Conservation (phyloP, 2,888 invertebrate species). For the Papilio elwesi region DNA sequence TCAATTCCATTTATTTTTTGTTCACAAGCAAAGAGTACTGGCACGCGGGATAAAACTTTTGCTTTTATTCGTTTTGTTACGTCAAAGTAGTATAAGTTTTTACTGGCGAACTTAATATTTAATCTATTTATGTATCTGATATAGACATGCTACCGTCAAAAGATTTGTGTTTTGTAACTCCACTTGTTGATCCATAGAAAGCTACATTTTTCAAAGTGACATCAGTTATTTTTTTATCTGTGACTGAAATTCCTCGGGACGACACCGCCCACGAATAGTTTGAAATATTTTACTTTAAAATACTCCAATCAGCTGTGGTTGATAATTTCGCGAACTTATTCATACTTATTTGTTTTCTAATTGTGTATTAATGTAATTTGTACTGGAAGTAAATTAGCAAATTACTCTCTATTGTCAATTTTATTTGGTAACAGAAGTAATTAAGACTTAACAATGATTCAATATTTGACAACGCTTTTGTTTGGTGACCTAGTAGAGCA, state of each 20-base stretch:
- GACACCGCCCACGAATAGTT: too few species aligned
- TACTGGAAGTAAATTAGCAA: conserved; percentile 18
- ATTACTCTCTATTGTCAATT: conserved; percentile 10
- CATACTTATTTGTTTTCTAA: conserved; percentile 1
- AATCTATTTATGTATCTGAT: too few species aligned
- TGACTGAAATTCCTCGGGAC: not conserved
- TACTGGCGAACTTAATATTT: too few species aligned
- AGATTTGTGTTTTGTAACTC: too few species aligned
- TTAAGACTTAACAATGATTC: conserved; percentile 9
- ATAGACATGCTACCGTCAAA: too few species aligned
- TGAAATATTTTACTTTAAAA: conserved; percentile 21
- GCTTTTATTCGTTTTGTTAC: too few species aligned
- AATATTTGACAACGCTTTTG: not conserved
- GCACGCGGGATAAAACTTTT: too few species aligned
- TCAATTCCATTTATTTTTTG: too few species aligned
- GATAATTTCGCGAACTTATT: conserved; percentile 9
- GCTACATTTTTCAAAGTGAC: not conserved
- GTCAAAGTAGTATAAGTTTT: too few species aligned
- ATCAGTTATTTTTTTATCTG: not conserved
- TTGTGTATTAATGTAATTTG: conserved; percentile 6
- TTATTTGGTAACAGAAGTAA: not conserved
- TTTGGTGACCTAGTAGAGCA: not conserved
- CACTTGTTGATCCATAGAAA: too few species aligned
- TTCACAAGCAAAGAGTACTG: too few species aligned
- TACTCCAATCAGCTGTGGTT: conserved; percentile 1